These are phyloP conservation scores for Psylliodes chrysocephalus DNA, from an alignment of 2,888 invertebrate genomes.

Conservation along the genomic window DNA sequence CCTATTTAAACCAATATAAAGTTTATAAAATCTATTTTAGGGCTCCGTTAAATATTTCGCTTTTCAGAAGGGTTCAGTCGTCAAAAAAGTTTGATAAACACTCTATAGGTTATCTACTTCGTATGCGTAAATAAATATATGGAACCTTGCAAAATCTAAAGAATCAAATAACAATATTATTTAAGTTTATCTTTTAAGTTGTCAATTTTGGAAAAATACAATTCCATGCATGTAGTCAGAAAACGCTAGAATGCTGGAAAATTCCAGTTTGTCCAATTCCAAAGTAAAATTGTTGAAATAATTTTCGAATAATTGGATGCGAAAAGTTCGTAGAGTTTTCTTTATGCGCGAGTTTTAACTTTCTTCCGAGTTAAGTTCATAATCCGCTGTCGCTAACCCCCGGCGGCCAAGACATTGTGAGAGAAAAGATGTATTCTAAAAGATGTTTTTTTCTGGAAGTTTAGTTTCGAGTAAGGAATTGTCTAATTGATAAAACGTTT, in stretches of 20 bases:
- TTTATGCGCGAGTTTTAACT: constrained; percentile 18
- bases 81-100: too few species aligned
- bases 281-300: constrained; percentile 24
- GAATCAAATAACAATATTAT: too few species aligned
- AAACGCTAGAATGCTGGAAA: neutral
- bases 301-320: constrained; percentile 25
- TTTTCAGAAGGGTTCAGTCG: too few species aligned
- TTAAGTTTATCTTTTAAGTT: too few species aligned
- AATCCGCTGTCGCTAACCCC: constrained; percentile 5
- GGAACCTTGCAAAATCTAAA: too few species aligned
- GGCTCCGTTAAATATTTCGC: too few species aligned
- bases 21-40: too few species aligned
- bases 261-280: neutral
- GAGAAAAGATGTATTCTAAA: neutral
- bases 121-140: too few species aligned
- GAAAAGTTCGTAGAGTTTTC: constrained; percentile 23
- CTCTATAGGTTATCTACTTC: too few species aligned
- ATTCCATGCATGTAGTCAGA: too few species aligned
- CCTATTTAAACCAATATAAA: too few species aligned
- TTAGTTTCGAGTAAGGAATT: neutral
- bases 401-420: neutral
- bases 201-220: too few species aligned
- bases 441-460: neutral
- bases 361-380: constrained; percentile 20
- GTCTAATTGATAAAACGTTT: neutral